A percentile compares a stretch with the other conserved stretches of the same genome.
Conservation (phyloP, 2,888 invertebrate genomes). For the Chymomyza amoena region DNA sequence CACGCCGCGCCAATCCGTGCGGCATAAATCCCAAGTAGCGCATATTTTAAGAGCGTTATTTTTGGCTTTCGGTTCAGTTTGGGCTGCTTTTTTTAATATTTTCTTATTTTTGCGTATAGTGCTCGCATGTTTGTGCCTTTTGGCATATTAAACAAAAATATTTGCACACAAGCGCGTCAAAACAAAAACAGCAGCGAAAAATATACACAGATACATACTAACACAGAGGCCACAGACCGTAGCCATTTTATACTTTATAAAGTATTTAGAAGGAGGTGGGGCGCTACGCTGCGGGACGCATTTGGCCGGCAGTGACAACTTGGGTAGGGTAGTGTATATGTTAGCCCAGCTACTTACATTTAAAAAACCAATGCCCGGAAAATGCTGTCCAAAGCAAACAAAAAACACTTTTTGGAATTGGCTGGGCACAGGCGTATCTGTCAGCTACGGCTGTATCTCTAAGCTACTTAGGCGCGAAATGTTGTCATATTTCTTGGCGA, state of each 20-base stretch:
- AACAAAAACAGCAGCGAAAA: background rate
- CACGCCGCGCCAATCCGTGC: background rate
- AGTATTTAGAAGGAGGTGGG: background rate
- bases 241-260: background rate
- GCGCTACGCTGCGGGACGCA: background rate
- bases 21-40: background rate
- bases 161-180: conserved; percentile 34
- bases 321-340: background rate
- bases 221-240: background rate
- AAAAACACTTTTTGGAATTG: background rate
- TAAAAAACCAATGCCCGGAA: conserved; percentile 38
- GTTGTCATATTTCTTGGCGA: conserved; percentile 45
- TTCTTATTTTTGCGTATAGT: background rate
- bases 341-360: background rate
- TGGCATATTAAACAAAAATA: conserved; percentile 68
- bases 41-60: background rate
- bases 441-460: conserved; percentile 3
- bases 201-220: background rate
- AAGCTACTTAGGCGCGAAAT: conserved; percentile 53
- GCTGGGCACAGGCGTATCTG: background rate
- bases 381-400: conserved; percentile 20
- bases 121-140: conserved; percentile 19
- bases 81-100: background rate
- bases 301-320: background rate
- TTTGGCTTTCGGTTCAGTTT: background rate